Conservation (phyloP, 2,888 invertebrate genomes). For the Pardosa pseudoannulata region DNA sequence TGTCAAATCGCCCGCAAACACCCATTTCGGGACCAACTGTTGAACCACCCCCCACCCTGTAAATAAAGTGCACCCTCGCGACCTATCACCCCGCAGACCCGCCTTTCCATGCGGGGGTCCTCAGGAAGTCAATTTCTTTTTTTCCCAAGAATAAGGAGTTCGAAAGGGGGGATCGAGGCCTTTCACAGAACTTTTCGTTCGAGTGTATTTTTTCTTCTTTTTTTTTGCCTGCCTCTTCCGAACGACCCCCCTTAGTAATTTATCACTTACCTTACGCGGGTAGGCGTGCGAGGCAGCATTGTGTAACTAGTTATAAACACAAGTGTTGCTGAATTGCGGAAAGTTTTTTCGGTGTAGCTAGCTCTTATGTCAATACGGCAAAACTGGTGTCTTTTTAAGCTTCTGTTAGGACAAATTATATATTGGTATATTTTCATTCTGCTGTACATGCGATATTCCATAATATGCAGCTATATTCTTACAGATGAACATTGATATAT, state of each 20-base stretch:
- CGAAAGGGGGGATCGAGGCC: too few relatives aligned
- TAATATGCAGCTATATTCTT: too few relatives aligned
- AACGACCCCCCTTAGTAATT: neutral
- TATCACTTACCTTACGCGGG: neutral
- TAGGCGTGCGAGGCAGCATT: slow-evolving; percentile 15
- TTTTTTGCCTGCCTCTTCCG: neutral
- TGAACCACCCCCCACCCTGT: slow-evolving; percentile 39
- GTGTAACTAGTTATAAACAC: slow-evolving; percentile 11
- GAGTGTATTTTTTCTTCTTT: neutral
- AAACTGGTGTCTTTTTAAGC: neutral
- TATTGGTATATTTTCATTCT: too few relatives aligned
- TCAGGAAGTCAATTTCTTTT: neutral
- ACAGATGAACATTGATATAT: too few relatives aligned
- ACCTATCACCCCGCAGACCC: slow-evolving; percentile 26
- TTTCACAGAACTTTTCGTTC: slow-evolving; percentile 27
- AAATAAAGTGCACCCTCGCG: slow-evolving; percentile 50
- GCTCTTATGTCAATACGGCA: neutral
- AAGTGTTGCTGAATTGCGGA: neutral
- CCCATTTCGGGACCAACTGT: slow-evolving; percentile 31
- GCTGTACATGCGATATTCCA: too few relatives aligned
- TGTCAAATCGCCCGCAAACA: slow-evolving; percentile 14
- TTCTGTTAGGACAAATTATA: neutral
- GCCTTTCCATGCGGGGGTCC: neutral
- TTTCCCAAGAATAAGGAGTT: neutral
- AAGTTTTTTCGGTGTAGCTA: neutral